Evolutionary conservation across 1,140 invertebrate genomes (phyloP).

Genomic region (Bursaphelenchus mucronatus): DNA sequence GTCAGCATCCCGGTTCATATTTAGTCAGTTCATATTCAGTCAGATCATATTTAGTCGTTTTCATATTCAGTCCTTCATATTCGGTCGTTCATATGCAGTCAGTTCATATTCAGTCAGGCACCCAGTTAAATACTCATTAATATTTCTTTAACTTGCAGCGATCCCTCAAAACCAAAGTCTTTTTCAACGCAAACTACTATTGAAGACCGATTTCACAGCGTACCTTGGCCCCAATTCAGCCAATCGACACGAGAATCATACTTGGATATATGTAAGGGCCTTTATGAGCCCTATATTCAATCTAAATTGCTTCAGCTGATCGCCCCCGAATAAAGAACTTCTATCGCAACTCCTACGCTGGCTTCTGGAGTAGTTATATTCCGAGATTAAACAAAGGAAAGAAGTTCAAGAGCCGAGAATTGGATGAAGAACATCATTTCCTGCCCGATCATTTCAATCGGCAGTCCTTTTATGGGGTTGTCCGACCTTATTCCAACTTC

Average conservation of each 20-base stretch:
- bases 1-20: too few species aligned
- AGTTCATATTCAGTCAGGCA: too few species aligned
- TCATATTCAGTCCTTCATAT: too few species aligned
- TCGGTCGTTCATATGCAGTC: too few species aligned
- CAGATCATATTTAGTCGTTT: background rate
- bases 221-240: slow-evolving; percentile 57
- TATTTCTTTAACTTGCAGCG: slow-evolving; percentile 27
- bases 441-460: slow-evolving; percentile 69
- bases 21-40: too few species aligned
- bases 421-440: slow-evolving; percentile 53
- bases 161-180: slow-evolving; percentile 51
- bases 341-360: slow-evolving; percentile 86
- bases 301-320: slow-evolving; percentile 40
- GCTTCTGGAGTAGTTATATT: slow-evolving; percentile 90
- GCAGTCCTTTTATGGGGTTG: slow-evolving; percentile 54
- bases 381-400: slow-evolving; percentile 82
- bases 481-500: slow-evolving; percentile 51
- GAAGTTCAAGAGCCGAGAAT: slow-evolving; percentile 53
- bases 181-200: slow-evolving; percentile 50
- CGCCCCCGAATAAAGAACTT: slow-evolving; percentile 70
- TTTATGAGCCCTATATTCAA: slow-evolving; percentile 5
- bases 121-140: background rate
- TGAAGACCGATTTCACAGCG: slow-evolving; percentile 54
- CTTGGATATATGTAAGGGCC: slow-evolving; percentile 53
- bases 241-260: slow-evolving; percentile 55